A percentile compares a stretch with the other conserved stretches of the same genome.
Evolutionary conservation across 2,888 invertebrate genomes (phyloP).

Genomic region (Fragum sueziense): DNA sequence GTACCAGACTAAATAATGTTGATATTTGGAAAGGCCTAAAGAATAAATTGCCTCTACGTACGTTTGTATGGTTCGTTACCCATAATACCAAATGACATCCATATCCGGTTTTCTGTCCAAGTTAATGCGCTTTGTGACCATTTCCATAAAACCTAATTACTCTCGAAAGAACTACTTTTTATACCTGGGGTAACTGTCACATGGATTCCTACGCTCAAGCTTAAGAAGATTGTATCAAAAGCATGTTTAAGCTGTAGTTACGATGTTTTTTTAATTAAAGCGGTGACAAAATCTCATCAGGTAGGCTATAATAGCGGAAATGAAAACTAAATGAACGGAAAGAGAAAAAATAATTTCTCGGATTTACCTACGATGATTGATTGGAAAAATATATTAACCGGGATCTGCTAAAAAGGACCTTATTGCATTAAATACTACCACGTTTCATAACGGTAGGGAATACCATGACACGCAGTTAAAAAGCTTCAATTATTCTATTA

Average conservation of each 20-base stretch:
- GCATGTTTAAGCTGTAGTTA: too few species aligned
- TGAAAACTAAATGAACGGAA: constrained; percentile 10
- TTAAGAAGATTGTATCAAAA: too few species aligned
- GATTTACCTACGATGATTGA: neutral
- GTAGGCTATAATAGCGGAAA: constrained; percentile 5
- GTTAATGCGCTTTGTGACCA: constrained; percentile 20
- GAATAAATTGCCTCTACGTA: neutral
- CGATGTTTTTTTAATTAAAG: too few species aligned
- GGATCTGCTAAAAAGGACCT: too few species aligned
- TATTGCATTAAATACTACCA: too few species aligned
- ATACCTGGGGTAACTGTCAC: neutral
- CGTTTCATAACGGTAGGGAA: too few species aligned
- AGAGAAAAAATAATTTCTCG: neutral
- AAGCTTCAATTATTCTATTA: too few species aligned
- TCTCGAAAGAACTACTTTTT: constrained; percentile 1
- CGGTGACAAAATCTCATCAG: neutral
- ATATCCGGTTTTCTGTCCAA: constrained; percentile 14
- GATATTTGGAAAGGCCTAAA: too few species aligned
- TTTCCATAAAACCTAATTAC: constrained; percentile 13
- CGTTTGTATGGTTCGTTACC: constrained; percentile 10
- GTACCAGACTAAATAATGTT: too few species aligned
- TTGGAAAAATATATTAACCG: constrained; percentile 2
- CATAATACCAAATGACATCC: neutral
- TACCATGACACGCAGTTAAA: too few species aligned
- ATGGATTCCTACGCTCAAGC: too few species aligned